Base-by-base conservation (phyloP, 2,797 vertebrate species). In the Pelochelys cantorii region DNA sequence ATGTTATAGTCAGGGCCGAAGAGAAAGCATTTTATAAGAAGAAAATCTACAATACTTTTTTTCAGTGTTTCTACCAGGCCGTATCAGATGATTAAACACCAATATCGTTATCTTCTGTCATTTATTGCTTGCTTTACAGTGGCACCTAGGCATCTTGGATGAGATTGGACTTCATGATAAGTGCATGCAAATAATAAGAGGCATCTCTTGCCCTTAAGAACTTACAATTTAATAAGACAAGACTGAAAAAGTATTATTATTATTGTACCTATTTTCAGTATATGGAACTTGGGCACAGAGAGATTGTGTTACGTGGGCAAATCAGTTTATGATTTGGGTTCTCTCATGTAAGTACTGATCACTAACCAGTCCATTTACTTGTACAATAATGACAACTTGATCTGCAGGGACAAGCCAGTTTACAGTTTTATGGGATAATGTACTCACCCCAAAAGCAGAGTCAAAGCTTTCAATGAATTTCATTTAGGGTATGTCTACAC, bases 1-100 rank as follows among this genome's bases (percentile, higher is more conserved):
- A 23, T 7, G 55, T 60, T 65, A 37, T 17, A 75, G n/a, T 56
- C 81, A 84, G 74, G 23, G 57, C 52, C 74, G 71, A 57, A 3
- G 9, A 62, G 77, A 86, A 93, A 90, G 83, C 85, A 6, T 81
- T 92, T 37, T 54, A 83, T 81, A 84, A 75, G 42, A 25, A 55
- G 37, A 80, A 13, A 90, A 62, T 56, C 48, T 53, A 23, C 25
- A 27, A 48, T 48, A 48, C 9, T 15, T 52, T 17, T 37, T 52
- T 86, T 77, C 14, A 91, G 56, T 62, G 86, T 79, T 83, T 83
- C 84, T 62, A 86, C 48, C 17, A 87, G 20, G 3, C 5, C 85
- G 94, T 86, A 94, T 87, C 15, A 94, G 86, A 84, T 0, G 53
- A 91, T 83, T 81, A 94, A 91, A 94, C 77, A 90, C 10, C 10